These are phyloP conservation scores for Atta cephalotes DNA, from an alignment of 1,140 invertebrate species.

Conservation along the genomic window DNA sequence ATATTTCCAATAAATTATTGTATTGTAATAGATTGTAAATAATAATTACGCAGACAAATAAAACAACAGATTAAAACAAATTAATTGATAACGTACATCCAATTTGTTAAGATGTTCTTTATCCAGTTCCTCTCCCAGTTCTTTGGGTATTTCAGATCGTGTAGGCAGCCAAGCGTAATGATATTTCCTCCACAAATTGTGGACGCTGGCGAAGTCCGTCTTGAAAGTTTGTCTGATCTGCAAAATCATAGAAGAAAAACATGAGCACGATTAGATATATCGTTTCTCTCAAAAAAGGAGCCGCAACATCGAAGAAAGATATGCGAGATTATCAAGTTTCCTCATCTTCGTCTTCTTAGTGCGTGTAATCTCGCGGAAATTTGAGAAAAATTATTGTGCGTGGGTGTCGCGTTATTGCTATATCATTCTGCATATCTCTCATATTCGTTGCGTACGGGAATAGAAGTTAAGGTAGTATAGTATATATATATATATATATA, in stretches of 20 bases:
- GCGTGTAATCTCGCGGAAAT: not conserved
- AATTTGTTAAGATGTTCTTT: conserved; percentile 83
- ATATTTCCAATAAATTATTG: not conserved
- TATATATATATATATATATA: too few relatives aligned
- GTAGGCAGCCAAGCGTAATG: conserved; percentile 87
- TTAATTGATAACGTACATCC: conserved; percentile 80
- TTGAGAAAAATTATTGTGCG: conserved; percentile 53
- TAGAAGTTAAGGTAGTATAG: not conserved
- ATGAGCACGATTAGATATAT: not conserved
- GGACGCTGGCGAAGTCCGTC: conserved; percentile 82
- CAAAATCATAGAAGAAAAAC: conserved; percentile 77
- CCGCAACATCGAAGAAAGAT: conserved; percentile 49
- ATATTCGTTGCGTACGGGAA: not conserved
- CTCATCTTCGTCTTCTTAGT: conserved; percentile 41
- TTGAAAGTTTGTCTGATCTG: conserved; percentile 87
- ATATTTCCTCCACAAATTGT: conserved; percentile 84
- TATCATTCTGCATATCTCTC: conserved; percentile 39
- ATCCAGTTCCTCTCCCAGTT: conserved; percentile 83
- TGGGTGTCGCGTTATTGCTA: conserved; percentile 47
- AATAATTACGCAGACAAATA: not conserved
- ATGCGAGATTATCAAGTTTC: conserved; percentile 32
- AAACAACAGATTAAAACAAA: not conserved
- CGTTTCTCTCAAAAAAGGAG: not conserved
- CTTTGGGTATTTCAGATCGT: conserved; percentile 85
- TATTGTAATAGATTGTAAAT: not conserved